phyloP scores from a whole-genome alignment of 2,797 vertebrate genomes.

The Anniella stebbinsi region DNA sequence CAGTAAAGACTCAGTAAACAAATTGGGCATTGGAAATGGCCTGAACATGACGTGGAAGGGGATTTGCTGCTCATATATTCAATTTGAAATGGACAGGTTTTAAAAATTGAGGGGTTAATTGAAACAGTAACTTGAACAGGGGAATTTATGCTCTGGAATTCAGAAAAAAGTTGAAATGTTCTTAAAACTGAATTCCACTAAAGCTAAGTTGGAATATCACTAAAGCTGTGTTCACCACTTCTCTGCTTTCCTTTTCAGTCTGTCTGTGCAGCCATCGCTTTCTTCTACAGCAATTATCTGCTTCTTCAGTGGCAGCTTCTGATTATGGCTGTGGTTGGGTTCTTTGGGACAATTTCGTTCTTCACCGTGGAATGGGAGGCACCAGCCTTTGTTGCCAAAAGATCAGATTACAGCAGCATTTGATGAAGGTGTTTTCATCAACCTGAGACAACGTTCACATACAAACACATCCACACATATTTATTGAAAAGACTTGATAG shows the following conservation, averaged over 20 bases:
- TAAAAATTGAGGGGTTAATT: neutral
- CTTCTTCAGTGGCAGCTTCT: constrained; percentile 96
- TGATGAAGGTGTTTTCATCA: constrained; percentile 68
- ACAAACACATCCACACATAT: neutral
- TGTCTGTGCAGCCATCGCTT: constrained; percentile 93
- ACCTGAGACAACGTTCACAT: neutral
- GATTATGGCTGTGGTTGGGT: constrained; percentile 89
- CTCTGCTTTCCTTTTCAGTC: constrained; percentile 80
- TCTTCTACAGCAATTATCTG: constrained; percentile 98
- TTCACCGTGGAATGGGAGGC: constrained; percentile 88
- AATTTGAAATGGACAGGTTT: neutral
- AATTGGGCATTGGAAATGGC: neutral
- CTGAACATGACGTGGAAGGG: neutral
- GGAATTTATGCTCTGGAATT: neutral
- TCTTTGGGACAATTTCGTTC: constrained; percentile 90
- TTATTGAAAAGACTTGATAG: neutral
- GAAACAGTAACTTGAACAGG: neutral
- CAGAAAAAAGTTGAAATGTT: neutral
- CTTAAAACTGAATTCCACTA: neutral
- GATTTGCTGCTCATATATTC: neutral
- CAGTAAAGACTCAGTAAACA: neutral
- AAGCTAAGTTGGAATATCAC: neutral
- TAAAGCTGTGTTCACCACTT: neutral
- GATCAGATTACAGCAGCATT: constrained; percentile 90
- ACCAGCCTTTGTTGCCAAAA: constrained; percentile 70